These are phyloP conservation scores for Colossoma macropomum DNA, from an alignment of 2,113 vertebrate genomes.

Conservation along the genomic window DNA sequence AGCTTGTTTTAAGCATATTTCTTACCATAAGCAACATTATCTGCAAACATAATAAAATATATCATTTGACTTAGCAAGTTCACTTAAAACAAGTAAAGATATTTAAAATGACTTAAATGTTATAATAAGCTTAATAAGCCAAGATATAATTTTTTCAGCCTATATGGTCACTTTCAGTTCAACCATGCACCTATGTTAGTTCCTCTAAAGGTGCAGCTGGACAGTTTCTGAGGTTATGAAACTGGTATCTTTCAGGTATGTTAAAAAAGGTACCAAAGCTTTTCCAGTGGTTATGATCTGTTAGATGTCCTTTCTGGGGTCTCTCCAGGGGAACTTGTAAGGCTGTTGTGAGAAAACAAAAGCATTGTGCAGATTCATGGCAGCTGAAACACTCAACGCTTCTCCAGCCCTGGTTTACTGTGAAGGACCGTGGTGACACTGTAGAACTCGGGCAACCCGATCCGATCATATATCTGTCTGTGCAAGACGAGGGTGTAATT, in stretches of 20 bases:
- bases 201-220: background rate
- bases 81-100: too few relatives aligned
- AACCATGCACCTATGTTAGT: background rate
- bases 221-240: background rate
- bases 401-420: background rate
- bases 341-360: background rate
- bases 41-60: too few relatives aligned
- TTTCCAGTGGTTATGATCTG: background rate
- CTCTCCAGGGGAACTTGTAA: background rate
- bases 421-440: conserved; percentile 57
- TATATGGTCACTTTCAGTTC: background rate
- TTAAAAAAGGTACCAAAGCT: background rate
- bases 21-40: too few relatives aligned
- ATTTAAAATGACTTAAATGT: too few relatives aligned
- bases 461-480: conserved; percentile 62
- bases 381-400: background rate
- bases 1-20: too few relatives aligned
- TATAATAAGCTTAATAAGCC: too few relatives aligned
- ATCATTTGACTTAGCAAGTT: too few relatives aligned
- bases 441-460: conserved; percentile 64
- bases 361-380: background rate
- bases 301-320: background rate
- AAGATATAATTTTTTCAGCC: too few relatives aligned
- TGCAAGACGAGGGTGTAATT: conserved; percentile 64
- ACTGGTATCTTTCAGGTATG: background rate